These are phyloP conservation scores for Zaprionus ghesquierei DNA, from an alignment of 1,140 invertebrate genomes.

Conservation along the genomic window DNA sequence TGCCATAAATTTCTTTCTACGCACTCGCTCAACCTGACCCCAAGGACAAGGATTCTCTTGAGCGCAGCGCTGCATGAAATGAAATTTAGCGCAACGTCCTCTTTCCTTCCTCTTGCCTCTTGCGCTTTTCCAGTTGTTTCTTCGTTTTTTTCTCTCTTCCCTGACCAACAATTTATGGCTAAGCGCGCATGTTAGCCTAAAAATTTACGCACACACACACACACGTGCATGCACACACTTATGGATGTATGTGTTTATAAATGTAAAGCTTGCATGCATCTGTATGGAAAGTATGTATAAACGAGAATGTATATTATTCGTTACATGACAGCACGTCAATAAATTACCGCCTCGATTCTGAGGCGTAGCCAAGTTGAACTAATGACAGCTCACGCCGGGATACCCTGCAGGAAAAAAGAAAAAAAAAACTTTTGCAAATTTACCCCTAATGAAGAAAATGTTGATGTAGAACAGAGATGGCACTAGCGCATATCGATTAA, in stretches of 20 bases:
- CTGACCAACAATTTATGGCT: constrained; percentile 70
- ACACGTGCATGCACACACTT: neutral
- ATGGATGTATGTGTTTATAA: neutral
- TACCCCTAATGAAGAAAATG: neutral
- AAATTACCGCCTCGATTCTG: constrained; percentile 57
- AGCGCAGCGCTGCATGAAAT: constrained; percentile 70
- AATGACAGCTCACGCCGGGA: constrained; percentile 35
- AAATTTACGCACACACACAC: constrained; percentile 36
- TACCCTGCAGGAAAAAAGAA: neutral
- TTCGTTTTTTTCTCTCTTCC: constrained; percentile 39
- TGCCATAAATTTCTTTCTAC: constrained; percentile 59
- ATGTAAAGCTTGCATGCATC: constrained; percentile 10
- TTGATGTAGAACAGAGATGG: neutral
- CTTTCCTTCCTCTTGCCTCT: constrained; percentile 39
- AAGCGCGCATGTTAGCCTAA: constrained; percentile 68
- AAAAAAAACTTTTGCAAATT: neutral
- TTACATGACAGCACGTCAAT: constrained; percentile 70
- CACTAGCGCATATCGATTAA: neutral
- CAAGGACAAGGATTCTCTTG: constrained; percentile 34
- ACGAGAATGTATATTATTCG: constrained; percentile 36
- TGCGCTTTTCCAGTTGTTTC: constrained; percentile 28
- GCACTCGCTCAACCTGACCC: constrained; percentile 68
- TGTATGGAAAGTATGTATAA: constrained; percentile 1
- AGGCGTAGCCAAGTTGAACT: constrained; percentile 58
- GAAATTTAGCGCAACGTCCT: constrained; percentile 72